Evolutionary conservation across 2,797 vertebrate species (phyloP), one percentile per base, ranked within the genome.

Genomic region (Pogonophryne albipinna): DNA sequence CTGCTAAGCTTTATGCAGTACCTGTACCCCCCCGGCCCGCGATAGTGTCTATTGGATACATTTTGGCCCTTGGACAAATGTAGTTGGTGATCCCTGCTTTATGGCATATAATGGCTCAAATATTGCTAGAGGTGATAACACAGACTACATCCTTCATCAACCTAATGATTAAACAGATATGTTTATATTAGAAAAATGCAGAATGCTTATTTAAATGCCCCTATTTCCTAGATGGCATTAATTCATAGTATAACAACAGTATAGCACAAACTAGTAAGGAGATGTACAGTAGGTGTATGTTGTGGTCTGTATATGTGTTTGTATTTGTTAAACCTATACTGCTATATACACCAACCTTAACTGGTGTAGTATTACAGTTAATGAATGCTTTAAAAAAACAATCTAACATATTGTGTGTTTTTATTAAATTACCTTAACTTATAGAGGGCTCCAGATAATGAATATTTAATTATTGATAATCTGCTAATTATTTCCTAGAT

Each of bases 61-160:
- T n/a, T n/a, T n/a, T n/a, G n/a, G n/a, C n/a, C n/a, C n/a, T n/a
- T n/a, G n/a, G n/a, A n/a, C n/a, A n/a, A n/a, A n/a, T n/a, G n/a
- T n/a, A n/a, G n/a, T n/a, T n/a, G n/a, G n/a, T n/a, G n/a, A n/a
- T n/a, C n/a, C n/a, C n/a, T 49, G 47, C 61, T 46, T 74, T 61
- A 58, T 60, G 31, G 16, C 47, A 52, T 23, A 78, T 58, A 34
- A 42, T 46, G 44, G 47, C 44, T 46, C 44, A 23, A 74, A n/a
- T 31, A 56, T 46, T 23, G 69, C 66, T 78, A 19, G 20, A 63
- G 51, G 3, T 55, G 41, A 72, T 49, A 52, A 56, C 16, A 66
- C 27, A 19, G 44, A 81, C 66, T 12, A 1, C 41, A 23, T 10
- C 61, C 10, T 71, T 66, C 63, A 77, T 70, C 52, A 74, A 7